Base-by-base conservation (phyloP, 2,113 vertebrate species). In the Butorides virescens region DNA sequence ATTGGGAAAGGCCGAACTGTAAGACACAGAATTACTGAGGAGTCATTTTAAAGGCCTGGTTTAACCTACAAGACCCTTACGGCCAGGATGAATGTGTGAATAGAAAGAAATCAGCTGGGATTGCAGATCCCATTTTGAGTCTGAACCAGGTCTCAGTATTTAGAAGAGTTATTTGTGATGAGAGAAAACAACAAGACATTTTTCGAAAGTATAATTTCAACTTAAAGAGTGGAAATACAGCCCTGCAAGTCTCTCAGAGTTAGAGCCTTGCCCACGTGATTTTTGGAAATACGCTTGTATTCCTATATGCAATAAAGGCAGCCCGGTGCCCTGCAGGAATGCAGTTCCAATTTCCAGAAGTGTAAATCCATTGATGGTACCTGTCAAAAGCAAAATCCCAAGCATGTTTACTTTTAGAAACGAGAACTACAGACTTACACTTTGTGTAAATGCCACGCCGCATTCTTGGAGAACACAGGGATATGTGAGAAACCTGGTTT, bases 401-500 rank as follows among this genome's bases (percentile, higher is more conserved):
- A 62, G 18, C 16, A 25, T 37, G 7, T 66, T 83, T 84, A 29
- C 18, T 23, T 15, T 76, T 73, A 37, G 37, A 89, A 76, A 86
- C 19, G 8, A 36, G 37, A 91, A 53, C 12, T 61, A 61, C 37
- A 77, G 34, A 56, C 36, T 42, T 66, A 30, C 2, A 47, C 13
- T 36, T 58, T 18, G 21, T 65, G 22, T 93, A 95, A 95, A 96
- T 72, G 47, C 68, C 42, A 74, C 36, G 85, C 47, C 25, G 34
- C 59, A 47, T 63, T 91, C 76, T 76, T 44, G 46, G 78, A 94
- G 86, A 96, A 87, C 44, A 88, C 42, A 53, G 67, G 52, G 6
- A 46, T 37, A 63, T 26, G 32, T 81, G 37, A 91, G 56, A 90
- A 95, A 97, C 82, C 72, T 93, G 25, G 56, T 89, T 86, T 96